These are phyloP conservation scores for Salmo trutta DNA, from an alignment of 2,797 vertebrate genomes.

Conservation along the genomic window DNA sequence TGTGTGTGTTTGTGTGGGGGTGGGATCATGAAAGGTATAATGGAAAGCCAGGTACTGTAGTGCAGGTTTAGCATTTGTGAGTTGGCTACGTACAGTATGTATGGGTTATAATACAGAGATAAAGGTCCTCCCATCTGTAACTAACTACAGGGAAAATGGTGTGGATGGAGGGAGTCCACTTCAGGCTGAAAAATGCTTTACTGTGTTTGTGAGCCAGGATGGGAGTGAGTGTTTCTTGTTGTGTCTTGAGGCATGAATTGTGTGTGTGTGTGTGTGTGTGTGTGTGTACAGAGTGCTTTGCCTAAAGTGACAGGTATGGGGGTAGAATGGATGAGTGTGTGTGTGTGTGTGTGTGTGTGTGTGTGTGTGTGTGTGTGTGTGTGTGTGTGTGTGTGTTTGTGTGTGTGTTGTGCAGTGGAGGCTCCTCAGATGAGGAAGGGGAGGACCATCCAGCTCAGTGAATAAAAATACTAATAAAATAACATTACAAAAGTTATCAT, in stretches of 20 bases:
- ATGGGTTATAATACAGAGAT: conserved; percentile 8
- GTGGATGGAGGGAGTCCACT: conserved; percentile 25
- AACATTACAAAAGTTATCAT: no score
- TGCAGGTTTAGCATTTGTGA: neutral
- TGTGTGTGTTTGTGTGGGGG: conserved; percentile 1
- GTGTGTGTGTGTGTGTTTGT: conserved; percentile 19
- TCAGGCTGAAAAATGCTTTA: conserved; percentile 15
- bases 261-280: conserved; percentile 23
- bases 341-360: conserved; percentile 47
- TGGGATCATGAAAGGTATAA: neutral
- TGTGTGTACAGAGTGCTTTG: conserved; percentile 8
- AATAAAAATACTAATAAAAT: no score
- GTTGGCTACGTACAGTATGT: conserved; percentile 2
- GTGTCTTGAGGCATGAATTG: conserved; percentile 48
- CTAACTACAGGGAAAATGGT: conserved; percentile 42
- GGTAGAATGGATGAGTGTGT: conserved; percentile 24
- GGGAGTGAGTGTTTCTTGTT: conserved; percentile 60
- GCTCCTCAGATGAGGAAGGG: no score
- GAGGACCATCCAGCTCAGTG: no score
- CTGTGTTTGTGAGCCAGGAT: conserved; percentile 40
- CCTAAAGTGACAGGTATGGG: conserved; percentile 2
- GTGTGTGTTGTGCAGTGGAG: conserved; percentile 44
- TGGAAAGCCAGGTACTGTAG: neutral
- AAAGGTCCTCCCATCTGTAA: conserved; percentile 32
- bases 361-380: conserved; percentile 38